Percentiles rank a stretch among this genome's conserved stretches.
These are phyloP conservation scores for Botia kubotai DNA, from an alignment of 2,797 vertebrate species.

Conservation along the genomic window DNA sequence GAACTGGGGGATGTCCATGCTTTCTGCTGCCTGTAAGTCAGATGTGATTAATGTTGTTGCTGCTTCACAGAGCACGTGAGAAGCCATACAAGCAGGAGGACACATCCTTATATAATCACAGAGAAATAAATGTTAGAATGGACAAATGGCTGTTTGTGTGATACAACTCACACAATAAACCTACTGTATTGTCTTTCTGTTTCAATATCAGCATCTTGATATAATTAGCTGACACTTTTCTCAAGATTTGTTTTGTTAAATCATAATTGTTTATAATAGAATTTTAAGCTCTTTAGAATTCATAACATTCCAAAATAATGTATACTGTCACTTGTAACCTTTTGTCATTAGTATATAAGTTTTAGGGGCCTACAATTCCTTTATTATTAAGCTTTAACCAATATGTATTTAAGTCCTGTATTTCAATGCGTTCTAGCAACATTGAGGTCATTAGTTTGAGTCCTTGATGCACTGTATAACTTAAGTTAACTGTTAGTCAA, in stretches of 20 bases:
- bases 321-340: no score
- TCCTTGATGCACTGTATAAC: no score
- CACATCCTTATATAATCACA: constrained; percentile 28
- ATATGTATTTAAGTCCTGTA: no score
- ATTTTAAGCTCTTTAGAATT: no score
- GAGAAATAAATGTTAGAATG: constrained; percentile 5
- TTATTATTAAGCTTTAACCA: no score
- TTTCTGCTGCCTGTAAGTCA: constrained; percentile 70
- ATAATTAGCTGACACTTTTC: not conserved
- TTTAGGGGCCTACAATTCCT: no score
- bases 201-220: not conserved
- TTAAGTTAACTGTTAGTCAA: no score
- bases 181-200: not conserved
- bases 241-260: not conserved
- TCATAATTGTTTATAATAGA: no score
- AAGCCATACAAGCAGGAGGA: constrained; percentile 53
- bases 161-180: not conserved
- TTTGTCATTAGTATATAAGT: no score
- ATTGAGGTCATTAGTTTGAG: no score
- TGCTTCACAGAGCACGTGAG: constrained; percentile 68
- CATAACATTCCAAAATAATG: no score
- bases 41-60: constrained; percentile 77
- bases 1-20: constrained; percentile 70
- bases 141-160: not conserved
- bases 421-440: no score